Evolutionary conservation across 2,888 invertebrate genomes (phyloP).

Genomic region (Cantharis rustica): DNA sequence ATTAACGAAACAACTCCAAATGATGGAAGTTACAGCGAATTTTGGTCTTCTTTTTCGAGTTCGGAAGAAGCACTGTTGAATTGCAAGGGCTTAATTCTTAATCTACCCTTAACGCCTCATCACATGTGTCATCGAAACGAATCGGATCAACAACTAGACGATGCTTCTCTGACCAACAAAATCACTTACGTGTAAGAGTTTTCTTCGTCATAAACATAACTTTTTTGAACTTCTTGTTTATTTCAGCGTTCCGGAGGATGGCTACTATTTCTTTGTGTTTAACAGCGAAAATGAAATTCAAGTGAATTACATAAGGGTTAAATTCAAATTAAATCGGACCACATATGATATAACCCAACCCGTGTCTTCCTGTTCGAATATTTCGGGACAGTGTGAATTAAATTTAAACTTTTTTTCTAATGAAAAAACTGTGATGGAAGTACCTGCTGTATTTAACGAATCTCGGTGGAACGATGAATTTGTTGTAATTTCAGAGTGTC

Average conservation of each 20-base stretch:
- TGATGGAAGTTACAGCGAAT: conserved; percentile 77
- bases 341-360: conserved; percentile 70
- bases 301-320: conserved; percentile 70
- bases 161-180: conserved; percentile 64
- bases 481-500: conserved; percentile 74
- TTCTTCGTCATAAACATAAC: background rate
- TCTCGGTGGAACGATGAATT: conserved; percentile 76
- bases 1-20: conserved; percentile 69
- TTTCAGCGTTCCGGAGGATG: conserved; percentile 71
- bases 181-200: conserved; percentile 67
- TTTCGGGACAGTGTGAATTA: conserved; percentile 66
- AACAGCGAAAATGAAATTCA: conserved; percentile 81
- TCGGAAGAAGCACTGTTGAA: conserved; percentile 77
- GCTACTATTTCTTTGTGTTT: conserved; percentile 84
- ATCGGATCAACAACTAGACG: conserved; percentile 55
- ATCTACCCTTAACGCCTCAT: conserved; percentile 72
- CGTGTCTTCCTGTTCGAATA: conserved; percentile 66
- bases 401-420: conserved; percentile 70
- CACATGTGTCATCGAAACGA: conserved; percentile 58
- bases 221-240: background rate
- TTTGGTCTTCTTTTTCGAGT: conserved; percentile 81
- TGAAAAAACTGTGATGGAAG: conserved; percentile 72
- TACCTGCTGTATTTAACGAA: conserved; percentile 67
- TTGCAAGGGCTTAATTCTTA: conserved; percentile 74
- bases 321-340: conserved; percentile 72